A percentile compares a stretch with the other conserved stretches of the same genome.
These are phyloP conservation scores for Galeruca laticollis DNA, from an alignment of 2,888 invertebrate species.

Conservation along the genomic window DNA sequence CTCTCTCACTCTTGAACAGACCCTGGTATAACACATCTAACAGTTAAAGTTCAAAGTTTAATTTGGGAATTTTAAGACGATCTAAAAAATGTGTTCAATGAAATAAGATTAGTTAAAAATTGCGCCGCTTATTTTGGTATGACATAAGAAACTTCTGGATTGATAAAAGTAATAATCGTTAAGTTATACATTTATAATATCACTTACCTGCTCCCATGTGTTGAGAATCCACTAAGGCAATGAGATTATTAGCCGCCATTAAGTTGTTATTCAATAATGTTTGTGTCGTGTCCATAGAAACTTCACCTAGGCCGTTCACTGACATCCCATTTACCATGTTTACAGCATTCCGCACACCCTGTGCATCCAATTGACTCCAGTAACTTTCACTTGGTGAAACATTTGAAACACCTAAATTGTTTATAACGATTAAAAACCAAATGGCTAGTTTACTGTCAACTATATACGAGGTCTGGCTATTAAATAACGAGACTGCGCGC, in stretches of 20 bases:
- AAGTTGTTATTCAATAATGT: constrained; percentile 69
- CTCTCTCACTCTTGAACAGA: too few relatives aligned
- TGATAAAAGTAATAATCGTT: too few relatives aligned
- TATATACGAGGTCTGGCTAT: too few relatives aligned
- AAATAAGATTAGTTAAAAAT: too few relatives aligned
- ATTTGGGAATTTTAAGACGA: too few relatives aligned
- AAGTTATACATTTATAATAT: neutral
- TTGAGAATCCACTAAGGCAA: constrained; percentile 63
- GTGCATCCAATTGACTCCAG: constrained; percentile 87
- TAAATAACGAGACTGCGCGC: too few relatives aligned
- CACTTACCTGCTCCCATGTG: constrained; percentile 51
- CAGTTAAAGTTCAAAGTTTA: too few relatives aligned
- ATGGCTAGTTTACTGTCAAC: too few relatives aligned
- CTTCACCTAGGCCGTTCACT: constrained; percentile 80
- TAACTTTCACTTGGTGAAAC: constrained; percentile 94
- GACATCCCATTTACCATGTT: constrained; percentile 83
- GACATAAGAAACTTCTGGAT: neutral
- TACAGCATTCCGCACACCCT: constrained; percentile 75
- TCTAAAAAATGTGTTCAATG: too few relatives aligned
- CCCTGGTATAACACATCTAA: too few relatives aligned
- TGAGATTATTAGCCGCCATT: constrained; percentile 66
- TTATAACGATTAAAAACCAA: neutral
- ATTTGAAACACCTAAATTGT: constrained; percentile 75
- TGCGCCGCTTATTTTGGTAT: too few relatives aligned
- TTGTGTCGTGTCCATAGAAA: constrained; percentile 77